Evolutionary conservation across 2,113 vertebrate genomes (phyloP).

Genomic region (Pongo pygmaeus): DNA sequence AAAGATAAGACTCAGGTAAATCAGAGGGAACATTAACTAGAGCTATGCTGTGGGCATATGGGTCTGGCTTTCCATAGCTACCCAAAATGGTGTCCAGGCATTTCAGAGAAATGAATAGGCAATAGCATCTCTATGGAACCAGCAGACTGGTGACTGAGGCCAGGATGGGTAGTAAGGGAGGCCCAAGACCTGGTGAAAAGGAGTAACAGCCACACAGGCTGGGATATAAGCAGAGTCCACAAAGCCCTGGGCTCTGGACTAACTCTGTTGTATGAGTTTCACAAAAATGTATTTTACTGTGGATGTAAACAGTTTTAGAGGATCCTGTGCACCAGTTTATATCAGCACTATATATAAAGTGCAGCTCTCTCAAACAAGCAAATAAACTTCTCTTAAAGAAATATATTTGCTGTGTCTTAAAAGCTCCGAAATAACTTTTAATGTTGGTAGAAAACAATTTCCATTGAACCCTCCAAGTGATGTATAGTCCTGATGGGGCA

Average conservation of each 20-base stretch:
- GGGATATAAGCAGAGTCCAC: constrained; percentile 38
- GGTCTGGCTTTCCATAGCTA: background rate
- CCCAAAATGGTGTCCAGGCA: background rate
- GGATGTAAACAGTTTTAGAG: constrained; percentile 81
- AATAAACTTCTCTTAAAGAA: constrained; percentile 76
- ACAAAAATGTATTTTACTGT: constrained; percentile 82
- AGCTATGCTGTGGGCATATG: background rate
- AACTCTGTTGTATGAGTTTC: constrained; percentile 71
- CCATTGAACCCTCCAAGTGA: constrained; percentile 69
- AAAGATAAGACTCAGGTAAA: constrained; percentile 7
- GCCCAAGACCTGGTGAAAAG: background rate
- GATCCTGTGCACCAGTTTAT: constrained; percentile 79
- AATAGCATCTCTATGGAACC: background rate
- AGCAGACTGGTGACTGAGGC: background rate
- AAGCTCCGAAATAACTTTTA: constrained; percentile 75
- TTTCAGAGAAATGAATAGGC: background rate
- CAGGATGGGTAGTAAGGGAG: background rate
- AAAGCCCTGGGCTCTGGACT: constrained; percentile 55
- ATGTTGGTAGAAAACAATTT: constrained; percentile 66
- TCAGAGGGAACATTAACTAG: background rate
- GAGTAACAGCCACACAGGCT: constrained; percentile 12
- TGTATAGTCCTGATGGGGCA: constrained; percentile 59
- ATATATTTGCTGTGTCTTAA: constrained; percentile 68
- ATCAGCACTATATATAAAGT: constrained; percentile 79
- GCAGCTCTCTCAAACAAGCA: constrained; percentile 71